These are phyloP conservation scores for Drosophila meridionalis DNA, from an alignment of 2,888 invertebrate species.

Conservation along the genomic window DNA sequence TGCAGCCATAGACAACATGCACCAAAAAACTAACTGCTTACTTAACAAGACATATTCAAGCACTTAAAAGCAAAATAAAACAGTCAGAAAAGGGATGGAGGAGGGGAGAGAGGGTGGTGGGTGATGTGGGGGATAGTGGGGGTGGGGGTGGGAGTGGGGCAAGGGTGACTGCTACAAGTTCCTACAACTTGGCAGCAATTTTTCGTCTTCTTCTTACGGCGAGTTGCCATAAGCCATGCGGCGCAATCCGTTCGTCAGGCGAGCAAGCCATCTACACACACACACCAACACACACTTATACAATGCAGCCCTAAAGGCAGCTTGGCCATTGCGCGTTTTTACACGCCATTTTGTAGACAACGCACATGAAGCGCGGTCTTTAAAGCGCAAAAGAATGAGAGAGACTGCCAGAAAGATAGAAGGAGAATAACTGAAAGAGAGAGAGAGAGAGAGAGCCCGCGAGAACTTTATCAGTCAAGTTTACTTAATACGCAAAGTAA, in stretches of 20 bases:
- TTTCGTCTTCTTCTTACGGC: constrained; percentile 10
- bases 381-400: not conserved
- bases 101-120: not conserved
- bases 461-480: constrained; percentile 79
- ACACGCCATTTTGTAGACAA: constrained; percentile 53
- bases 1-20: constrained; percentile 45
- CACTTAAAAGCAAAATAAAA: constrained; percentile 80
- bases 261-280: constrained; percentile 6
- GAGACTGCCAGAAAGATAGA: not conserved
- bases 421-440: not conserved
- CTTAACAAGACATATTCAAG: constrained; percentile 80
- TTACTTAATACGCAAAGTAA: constrained; percentile 82
- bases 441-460: not conserved
- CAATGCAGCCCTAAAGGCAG: not conserved
- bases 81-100: constrained; percentile 19
- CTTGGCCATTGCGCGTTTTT: constrained; percentile 40
- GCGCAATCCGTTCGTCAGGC: constrained; percentile 51
- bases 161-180: constrained; percentile 43
- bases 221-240: constrained; percentile 46
- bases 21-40: constrained; percentile 79
- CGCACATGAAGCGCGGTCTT: constrained; percentile 40
- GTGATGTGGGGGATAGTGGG: too few species aligned
- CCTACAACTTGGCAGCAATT: constrained; percentile 36
- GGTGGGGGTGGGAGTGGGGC: not conserved
- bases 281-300: not conserved